These are phyloP conservation scores for Caranx melampygus DNA, from an alignment of 2,113 vertebrate species.

Conservation along the genomic window DNA sequence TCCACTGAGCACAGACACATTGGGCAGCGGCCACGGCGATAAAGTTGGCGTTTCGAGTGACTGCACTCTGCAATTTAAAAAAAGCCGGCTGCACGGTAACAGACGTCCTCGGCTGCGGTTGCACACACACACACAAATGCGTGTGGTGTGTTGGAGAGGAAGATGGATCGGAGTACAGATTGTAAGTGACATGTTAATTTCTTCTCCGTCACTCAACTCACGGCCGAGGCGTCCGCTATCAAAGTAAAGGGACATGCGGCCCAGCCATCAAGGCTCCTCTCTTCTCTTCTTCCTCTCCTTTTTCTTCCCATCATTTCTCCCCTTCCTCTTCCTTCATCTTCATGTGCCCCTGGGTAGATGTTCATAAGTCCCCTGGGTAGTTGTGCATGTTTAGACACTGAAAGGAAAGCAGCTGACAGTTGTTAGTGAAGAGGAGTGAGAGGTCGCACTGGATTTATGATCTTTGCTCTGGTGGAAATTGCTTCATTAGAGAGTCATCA, in stretches of 20 bases:
- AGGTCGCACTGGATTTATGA: not conserved
- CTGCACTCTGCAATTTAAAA: slow-evolving; percentile 79
- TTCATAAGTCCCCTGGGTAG: too few relatives aligned
- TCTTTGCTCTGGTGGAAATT: not conserved
- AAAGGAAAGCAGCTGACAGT: not conserved
- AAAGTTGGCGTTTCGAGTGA: slow-evolving; percentile 79
- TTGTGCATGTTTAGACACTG: not conserved
- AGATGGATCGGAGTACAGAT: slow-evolving; percentile 85
- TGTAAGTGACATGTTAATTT: slow-evolving; percentile 89
- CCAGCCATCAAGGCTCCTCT: slow-evolving; percentile 55
- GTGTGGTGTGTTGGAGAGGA: slow-evolving; percentile 61
- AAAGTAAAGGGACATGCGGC: slow-evolving; percentile 73
- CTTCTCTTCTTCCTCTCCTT: slow-evolving; percentile 7
- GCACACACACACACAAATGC: slow-evolving; percentile 29
- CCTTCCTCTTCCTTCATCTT: slow-evolving; percentile 18
- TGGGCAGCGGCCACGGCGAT: slow-evolving; percentile 36
- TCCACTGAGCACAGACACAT: slow-evolving; percentile 55
- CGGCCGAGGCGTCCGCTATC: slow-evolving; percentile 75
- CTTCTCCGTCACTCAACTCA: slow-evolving; percentile 87
- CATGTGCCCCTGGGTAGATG: not conserved
- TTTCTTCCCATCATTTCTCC: slow-evolving; percentile 25
- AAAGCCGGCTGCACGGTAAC: slow-evolving; percentile 21
- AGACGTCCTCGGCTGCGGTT: slow-evolving; percentile 25
- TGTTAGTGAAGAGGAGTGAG: not conserved
- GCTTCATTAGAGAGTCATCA: too few relatives aligned